These are phyloP conservation scores for Thymallus thymallus DNA, from an alignment of 2,113 vertebrate species.

Conservation along the genomic window DNA sequence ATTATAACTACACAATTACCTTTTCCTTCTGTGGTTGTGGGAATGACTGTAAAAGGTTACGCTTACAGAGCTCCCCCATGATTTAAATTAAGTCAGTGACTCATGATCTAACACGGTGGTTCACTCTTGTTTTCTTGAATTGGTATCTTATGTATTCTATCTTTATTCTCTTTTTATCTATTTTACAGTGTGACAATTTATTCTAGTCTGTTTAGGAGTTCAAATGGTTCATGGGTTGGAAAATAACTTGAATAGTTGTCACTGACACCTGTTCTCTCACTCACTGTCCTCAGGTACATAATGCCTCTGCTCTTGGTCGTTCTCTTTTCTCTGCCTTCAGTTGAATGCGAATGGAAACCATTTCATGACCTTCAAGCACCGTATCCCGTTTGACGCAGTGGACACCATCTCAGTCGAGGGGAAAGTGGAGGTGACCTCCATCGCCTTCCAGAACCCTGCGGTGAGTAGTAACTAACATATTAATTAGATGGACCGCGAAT, in stretches of 20 bases:
- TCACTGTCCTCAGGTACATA: no score
- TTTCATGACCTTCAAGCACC: conserved; percentile 66
- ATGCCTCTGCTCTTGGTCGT: not conserved
- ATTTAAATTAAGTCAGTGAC: no score
- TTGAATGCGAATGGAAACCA: conserved; percentile 70
- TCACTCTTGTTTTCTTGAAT: no score
- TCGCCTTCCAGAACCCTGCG: conserved; percentile 63
- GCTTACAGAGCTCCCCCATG: no score
- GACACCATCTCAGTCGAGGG: conserved; percentile 65
- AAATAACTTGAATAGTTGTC: not conserved
- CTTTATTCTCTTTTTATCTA: not conserved
- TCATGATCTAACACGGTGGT: no score
- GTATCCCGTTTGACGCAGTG: conserved; percentile 53
- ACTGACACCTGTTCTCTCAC: no score
- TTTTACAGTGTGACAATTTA: not conserved
- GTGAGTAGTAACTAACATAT: conserved; percentile 40
- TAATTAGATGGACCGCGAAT: not conserved
- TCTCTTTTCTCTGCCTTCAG: conserved; percentile 49
- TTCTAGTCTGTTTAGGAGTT: not conserved
- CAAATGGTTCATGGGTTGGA: not conserved
- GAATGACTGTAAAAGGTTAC: no score
- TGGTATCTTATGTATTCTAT: no score
- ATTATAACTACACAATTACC: no score
- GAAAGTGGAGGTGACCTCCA: conserved; percentile 60
- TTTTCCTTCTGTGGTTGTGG: no score